phyloP scores from a whole-genome alignment of 2,888 invertebrate species.

The Microplitis deprimator region DNA sequence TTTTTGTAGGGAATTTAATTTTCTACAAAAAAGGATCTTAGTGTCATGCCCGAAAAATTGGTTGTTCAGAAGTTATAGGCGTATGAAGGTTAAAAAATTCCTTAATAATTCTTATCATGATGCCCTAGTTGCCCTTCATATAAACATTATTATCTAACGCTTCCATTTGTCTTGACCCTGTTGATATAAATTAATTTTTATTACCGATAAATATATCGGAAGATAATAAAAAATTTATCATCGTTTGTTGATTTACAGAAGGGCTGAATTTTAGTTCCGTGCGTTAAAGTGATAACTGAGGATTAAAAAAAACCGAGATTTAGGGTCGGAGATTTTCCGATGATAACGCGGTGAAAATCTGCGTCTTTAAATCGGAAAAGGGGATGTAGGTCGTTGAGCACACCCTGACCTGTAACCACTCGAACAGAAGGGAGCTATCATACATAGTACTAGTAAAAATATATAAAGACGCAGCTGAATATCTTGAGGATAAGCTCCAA shows the following conservation, averaged over 20 bases:
- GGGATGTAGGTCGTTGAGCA: conserved; percentile 17
- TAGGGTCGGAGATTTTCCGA: too few relatives aligned
- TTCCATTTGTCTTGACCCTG: neutral
- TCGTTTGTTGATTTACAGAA: neutral
- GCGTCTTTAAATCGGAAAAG: conserved; percentile 15
- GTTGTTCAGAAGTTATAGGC: too few relatives aligned
- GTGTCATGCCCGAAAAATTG: too few relatives aligned
- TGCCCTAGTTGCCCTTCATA: neutral
- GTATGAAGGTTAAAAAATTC: too few relatives aligned
- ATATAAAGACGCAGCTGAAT: too few relatives aligned
- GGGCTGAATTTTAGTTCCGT: neutral
- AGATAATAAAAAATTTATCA: neutral
- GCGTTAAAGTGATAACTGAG: neutral
- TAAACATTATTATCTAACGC: neutral
- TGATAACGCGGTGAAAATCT: neutral
- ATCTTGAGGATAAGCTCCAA: too few relatives aligned
- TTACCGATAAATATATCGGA: neutral
- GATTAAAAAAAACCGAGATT: neutral
- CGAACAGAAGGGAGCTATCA: too few relatives aligned
- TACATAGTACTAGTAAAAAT: too few relatives aligned
- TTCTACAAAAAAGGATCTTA: too few relatives aligned
- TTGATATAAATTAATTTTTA: neutral
- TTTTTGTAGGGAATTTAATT: too few relatives aligned
- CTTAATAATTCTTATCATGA: too few relatives aligned
- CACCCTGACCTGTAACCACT: neutral